Evolutionary conservation across 2,113 vertebrate species (phyloP), one percentile per base, ranked within the genome.

Genomic region (Clarias batrachus): DNA sequence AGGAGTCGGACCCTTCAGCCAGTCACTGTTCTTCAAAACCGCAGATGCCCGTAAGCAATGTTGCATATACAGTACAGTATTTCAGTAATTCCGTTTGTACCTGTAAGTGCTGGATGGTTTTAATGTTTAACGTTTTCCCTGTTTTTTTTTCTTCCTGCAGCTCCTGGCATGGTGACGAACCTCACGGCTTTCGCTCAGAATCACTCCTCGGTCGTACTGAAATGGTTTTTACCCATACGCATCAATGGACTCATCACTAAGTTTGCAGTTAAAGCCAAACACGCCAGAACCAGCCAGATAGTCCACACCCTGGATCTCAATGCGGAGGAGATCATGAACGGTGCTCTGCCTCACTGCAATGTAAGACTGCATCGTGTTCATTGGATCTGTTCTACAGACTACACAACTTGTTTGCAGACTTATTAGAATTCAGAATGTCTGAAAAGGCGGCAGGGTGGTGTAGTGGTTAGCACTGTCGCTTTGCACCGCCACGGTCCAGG

Each of bases 241-340:
- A 98, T 97, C 90, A 98, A 99, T 87, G 98, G 98, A 65, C 98
- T 97, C 92, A 99, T 99, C 92, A 98, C 96, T 62, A 96, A 96
- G 92, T 99, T 99, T 92, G 96, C 96, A 70, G 96, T 99, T 74
- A 98, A 97, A 90, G 96, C 96, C 70, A 99, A 97, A 89, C 95
- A 97, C n/a, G 97, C 96, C 88, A 96, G 97, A 89, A 98, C 95
- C 16, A 95, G 96, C 16, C 93, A 96, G 92, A 92, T 95, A 2
- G 96, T 97, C 81, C 97, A 95, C 73, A 95, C 90, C 62, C 96
- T 97, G 88, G 95, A 96, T 84, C 94, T 98, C 91, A 97, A 96
- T 71, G 97, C 97, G 5, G 97, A 97, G 87, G 96, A 97, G 76
- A 96, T 99, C 94, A 95, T 99, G 92, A 95, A 93, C 16, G 96